Conservation (phyloP, 2,113 vertebrate species). For the Rana temporaria region DNA sequence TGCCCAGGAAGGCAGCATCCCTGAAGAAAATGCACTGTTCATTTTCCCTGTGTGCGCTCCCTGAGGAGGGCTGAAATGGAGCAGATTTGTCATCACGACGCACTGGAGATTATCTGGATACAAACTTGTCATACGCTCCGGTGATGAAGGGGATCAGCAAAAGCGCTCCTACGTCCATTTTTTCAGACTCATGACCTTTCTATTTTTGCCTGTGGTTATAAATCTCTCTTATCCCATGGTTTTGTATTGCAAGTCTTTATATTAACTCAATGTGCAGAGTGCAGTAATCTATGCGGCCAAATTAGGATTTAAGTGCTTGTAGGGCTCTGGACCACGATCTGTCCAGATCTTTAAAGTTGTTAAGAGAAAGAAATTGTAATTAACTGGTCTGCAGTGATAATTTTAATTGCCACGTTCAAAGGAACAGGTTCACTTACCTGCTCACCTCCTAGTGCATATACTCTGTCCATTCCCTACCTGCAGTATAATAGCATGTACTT, state of each 20-base stretch:
- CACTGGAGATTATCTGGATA: constrained; percentile 31
- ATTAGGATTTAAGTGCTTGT: too few species aligned
- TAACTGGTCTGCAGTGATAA: too few species aligned
- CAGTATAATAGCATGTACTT: too few species aligned
- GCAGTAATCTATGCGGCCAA: too few species aligned
- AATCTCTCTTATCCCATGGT: not conserved
- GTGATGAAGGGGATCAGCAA: constrained; percentile 24
- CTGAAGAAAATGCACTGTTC: constrained; percentile 17
- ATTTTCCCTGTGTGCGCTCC: constrained; percentile 4
- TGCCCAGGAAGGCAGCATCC: constrained; percentile 2
- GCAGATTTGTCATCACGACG: constrained; percentile 40
- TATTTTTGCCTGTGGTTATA: constrained; percentile 6
- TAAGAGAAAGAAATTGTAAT: too few species aligned
- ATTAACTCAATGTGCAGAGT: not conserved
- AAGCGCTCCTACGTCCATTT: constrained; percentile 13
- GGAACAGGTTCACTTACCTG: too few species aligned
- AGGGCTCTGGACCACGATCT: too few species aligned
- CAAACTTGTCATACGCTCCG: constrained; percentile 26
- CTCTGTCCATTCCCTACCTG: too few species aligned
- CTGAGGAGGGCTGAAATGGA: constrained; percentile 34
- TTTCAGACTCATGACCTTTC: constrained; percentile 2
- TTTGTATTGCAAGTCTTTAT: not conserved
- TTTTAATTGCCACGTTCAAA: too few species aligned
- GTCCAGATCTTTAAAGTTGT: too few species aligned
- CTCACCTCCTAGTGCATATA: too few species aligned